A percentile compares a stretch with the other conserved stretches of the same genome.
Evolutionary conservation across 2,113 vertebrate species (phyloP).

Genomic region (Fulmarus glacialis): DNA sequence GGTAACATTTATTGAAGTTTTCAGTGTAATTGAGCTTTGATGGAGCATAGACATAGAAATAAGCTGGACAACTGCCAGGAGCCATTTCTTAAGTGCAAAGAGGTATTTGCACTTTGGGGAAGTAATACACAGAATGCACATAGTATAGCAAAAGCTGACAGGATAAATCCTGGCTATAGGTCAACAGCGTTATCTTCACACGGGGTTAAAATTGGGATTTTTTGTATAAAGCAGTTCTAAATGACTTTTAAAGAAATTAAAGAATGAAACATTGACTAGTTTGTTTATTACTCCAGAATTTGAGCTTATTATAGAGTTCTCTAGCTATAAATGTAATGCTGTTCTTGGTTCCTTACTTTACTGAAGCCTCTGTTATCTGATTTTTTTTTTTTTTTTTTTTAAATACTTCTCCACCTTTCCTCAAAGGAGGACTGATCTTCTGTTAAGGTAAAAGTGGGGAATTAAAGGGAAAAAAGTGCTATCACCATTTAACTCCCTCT

Average conservation of each 20-base stretch:
- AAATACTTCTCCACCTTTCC: background rate
- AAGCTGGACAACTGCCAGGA: constrained; percentile 26
- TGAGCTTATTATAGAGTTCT: background rate
- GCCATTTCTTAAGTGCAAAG: constrained; percentile 21
- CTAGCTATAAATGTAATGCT: background rate
- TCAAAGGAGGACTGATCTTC: background rate
- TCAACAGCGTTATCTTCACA: background rate
- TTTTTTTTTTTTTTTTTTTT: background rate
- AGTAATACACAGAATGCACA: background rate
- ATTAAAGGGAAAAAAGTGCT: background rate
- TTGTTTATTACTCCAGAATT: background rate
- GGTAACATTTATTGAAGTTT: constrained; percentile 34
- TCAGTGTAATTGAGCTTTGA: constrained; percentile 55
- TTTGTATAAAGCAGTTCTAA: background rate
- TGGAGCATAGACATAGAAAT: constrained; percentile 37
- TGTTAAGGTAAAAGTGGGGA: background rate
- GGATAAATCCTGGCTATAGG: background rate
- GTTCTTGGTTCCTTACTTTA: background rate
- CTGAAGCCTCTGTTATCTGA: background rate
- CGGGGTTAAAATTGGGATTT: background rate
- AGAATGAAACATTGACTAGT: background rate
- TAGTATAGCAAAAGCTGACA: background rate
- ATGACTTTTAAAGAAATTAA: background rate
- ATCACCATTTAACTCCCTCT: background rate
- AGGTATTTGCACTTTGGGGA: background rate